Conservation (phyloP, 2,113 vertebrate species). For the Cricetomys ansorgei region DNA sequence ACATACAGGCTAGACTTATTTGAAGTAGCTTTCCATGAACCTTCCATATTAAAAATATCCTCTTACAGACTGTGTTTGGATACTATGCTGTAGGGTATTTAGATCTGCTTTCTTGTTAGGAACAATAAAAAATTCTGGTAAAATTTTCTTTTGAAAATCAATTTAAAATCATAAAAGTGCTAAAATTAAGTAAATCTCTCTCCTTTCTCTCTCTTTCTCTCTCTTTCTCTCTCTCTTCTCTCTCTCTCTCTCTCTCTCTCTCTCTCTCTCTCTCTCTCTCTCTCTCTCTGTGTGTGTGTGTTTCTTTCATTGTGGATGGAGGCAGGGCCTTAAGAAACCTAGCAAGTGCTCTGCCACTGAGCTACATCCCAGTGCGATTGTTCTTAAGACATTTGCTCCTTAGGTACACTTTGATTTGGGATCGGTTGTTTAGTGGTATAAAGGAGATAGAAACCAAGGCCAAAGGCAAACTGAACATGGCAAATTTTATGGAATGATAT, state of each 20-base stretch:
- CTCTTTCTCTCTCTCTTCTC: not conserved
- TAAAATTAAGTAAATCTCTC: not conserved
- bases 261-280: not conserved
- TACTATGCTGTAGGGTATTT: not conserved
- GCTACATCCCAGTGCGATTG: not conserved
- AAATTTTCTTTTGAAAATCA: slow-evolving; percentile 42
- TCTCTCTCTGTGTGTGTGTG: not conserved
- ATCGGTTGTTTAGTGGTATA: not conserved
- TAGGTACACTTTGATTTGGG: not conserved
- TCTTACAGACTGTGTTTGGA: not conserved
- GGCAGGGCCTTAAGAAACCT: not conserved
- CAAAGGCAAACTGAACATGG: not conserved
- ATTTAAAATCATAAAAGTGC: not conserved
- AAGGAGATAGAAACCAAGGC: not conserved
- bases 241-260: not conserved
- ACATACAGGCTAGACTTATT: not conserved
- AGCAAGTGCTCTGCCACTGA: not conserved
- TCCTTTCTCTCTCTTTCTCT: not conserved
- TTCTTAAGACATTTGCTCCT: not conserved
- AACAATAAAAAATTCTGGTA: not conserved
- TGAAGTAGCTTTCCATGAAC: not conserved
- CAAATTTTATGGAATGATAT: not conserved
- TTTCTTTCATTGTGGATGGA: not conserved
- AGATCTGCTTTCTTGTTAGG: not conserved
- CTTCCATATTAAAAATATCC: not conserved